Conservation (phyloP, 2,113 vertebrate genomes). For the Eira barbara region DNA sequence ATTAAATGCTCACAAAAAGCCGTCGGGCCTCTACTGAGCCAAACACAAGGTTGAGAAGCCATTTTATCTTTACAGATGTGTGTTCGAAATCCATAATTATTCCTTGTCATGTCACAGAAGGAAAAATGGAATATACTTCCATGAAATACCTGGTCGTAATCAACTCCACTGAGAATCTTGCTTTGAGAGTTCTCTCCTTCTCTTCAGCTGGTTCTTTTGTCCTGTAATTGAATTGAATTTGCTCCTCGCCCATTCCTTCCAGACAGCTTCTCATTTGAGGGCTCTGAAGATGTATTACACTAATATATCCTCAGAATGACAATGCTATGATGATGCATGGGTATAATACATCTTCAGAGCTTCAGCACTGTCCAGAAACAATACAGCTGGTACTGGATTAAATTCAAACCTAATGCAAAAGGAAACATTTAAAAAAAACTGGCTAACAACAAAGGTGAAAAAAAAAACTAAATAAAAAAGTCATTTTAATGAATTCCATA, state of each 20-base stretch:
- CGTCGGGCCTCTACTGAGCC: background rate
- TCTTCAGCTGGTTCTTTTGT: slow-evolving; percentile 54
- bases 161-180: background rate
- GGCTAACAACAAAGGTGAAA: background rate
- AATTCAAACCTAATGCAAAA: slow-evolving; percentile 36
- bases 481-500: background rate
- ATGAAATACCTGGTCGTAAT: background rate
- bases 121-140: slow-evolving; percentile 33
- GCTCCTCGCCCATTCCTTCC: background rate
- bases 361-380: slow-evolving; percentile 59
- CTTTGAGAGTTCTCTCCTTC: background rate
- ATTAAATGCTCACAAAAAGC: background rate
- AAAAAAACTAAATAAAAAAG: background rate
- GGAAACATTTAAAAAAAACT: background rate
- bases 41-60: background rate
- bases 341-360: slow-evolving; percentile 65
- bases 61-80: slow-evolving; percentile 15
- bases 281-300: slow-evolving; percentile 72
- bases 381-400: background rate
- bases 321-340: slow-evolving; percentile 70
- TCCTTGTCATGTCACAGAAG: slow-evolving; percentile 19
- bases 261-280: slow-evolving; percentile 69
- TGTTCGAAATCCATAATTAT: slow-evolving; percentile 41
- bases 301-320: slow-evolving; percentile 71
- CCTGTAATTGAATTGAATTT: slow-evolving; percentile 69